Conservation (phyloP, 2,888 invertebrate genomes). For the Pegoplata infirma region DNA sequence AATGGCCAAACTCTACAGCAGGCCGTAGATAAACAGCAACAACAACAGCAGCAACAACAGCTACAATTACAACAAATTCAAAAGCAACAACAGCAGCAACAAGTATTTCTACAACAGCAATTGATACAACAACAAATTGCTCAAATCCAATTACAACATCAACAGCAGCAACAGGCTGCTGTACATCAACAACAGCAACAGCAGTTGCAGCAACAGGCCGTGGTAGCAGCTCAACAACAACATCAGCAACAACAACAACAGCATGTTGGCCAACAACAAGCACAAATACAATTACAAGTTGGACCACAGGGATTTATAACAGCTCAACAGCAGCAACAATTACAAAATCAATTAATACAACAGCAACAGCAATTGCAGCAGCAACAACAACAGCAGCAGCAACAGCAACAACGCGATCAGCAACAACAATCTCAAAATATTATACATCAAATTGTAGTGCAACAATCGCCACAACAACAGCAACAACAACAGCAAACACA, state of each 20-base stretch:
- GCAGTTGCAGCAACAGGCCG: slow-evolving; percentile 64
- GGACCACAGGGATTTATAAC: slow-evolving; percentile 51
- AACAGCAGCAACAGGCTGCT: slow-evolving; percentile 67
- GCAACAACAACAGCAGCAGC: slow-evolving; percentile 79
- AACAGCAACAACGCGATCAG: slow-evolving; percentile 75
- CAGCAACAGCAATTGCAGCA: slow-evolving; percentile 78
- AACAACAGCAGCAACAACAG: slow-evolving; percentile 72
- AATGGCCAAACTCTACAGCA: slow-evolving; percentile 75
- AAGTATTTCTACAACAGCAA: slow-evolving; percentile 73
- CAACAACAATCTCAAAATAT: slow-evolving; percentile 79
- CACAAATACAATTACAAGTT: slow-evolving; percentile 71
- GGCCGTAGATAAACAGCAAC: slow-evolving; percentile 70
- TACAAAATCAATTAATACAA: slow-evolving; percentile 69
- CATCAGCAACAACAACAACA: slow-evolving; percentile 76
- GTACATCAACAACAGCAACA: slow-evolving; percentile 70
- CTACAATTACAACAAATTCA: slow-evolving; percentile 74
- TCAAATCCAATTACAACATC: slow-evolving; percentile 72
- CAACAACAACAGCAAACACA: slow-evolving; percentile 76
- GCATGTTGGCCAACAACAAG: slow-evolving; percentile 75
- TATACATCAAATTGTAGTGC: slow-evolving; percentile 75
- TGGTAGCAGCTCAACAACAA: slow-evolving; percentile 66
- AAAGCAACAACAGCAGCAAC: slow-evolving; percentile 72
- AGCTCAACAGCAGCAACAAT: slow-evolving; percentile 71
- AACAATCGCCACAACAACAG: slow-evolving; percentile 70
- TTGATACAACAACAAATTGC: slow-evolving; percentile 71